These are phyloP conservation scores for Amyelois transitella DNA, from an alignment of 1,140 invertebrate genomes.

Conservation along the genomic window DNA sequence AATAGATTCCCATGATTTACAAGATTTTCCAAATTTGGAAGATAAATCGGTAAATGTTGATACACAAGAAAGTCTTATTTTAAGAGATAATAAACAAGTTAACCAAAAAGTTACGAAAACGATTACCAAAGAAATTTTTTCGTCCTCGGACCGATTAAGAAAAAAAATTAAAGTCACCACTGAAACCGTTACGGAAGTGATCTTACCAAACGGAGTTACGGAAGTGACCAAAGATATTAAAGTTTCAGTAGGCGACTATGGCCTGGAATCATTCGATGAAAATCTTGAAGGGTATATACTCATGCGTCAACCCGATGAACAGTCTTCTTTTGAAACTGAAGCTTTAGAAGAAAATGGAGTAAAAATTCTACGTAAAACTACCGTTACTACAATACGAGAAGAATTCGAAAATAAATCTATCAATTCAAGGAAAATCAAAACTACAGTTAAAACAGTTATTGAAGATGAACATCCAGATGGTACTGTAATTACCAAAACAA, in stretches of 20 bases:
- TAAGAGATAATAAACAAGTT: conserved; percentile 49
- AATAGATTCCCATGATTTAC: conserved; percentile 21
- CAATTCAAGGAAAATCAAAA: conserved; percentile 59
- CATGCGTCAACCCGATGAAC: conserved; percentile 45
- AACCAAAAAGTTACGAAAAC: conserved; percentile 61
- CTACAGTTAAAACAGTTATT: conserved; percentile 49
- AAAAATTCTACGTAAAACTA: conserved; percentile 53
- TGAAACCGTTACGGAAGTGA: conserved; percentile 60
- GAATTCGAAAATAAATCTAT: conserved; percentile 45
- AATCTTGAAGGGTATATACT: conserved; percentile 49
- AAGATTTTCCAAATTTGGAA: conserved; percentile 36
- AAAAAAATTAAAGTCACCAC: conserved; percentile 61
- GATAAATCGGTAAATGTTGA: conserved; percentile 52
- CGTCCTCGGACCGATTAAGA: conserved; percentile 34
- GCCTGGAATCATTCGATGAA: conserved; percentile 44
- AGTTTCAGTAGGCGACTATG: conserved; percentile 58
- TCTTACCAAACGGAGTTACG: conserved; percentile 51
- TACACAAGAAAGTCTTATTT: conserved; percentile 43
- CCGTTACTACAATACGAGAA: conserved; percentile 51
- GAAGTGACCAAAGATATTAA: conserved; percentile 66
- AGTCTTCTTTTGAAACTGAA: conserved; percentile 38
- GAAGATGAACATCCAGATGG: conserved; percentile 70
- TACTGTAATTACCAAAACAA: conserved; percentile 61
- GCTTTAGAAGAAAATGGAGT: conserved; percentile 45
- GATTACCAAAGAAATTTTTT: conserved; percentile 63